Evolutionary conservation across 2,113 vertebrate species (phyloP), one percentile per base, ranked within the genome.

Genomic region (Dromas ardeola): DNA sequence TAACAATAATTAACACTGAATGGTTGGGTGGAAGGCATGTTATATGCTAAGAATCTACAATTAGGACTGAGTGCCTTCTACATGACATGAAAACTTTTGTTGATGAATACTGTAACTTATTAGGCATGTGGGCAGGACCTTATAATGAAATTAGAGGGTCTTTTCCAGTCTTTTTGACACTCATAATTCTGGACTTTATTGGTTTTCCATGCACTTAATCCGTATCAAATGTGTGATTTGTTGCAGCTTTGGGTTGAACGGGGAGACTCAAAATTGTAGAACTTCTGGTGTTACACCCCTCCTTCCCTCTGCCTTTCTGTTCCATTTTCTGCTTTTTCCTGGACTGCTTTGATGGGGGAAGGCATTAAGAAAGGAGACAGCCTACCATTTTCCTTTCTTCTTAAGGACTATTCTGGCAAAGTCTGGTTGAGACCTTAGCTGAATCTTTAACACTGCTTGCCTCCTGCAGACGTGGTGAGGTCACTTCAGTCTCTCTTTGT

Each of bases 1-100:
- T 72, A 95, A 82, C 82, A 96, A 83, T 97, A 89, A 97, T 96
- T 96, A 97, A 91, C 81, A 47, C 16, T 73, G 80, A 89, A 65
- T 86, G n/a, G n/a, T 76, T 95, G 72, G 52, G 9, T 74, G 30
- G 43, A 82, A 95, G 74, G 58, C 84, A 10, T 53, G 78, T 69
- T 73, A 59, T 70, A 86, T 45, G 34, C 90, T 88, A 55, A 89
- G 81, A 95, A 76, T 86, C 26, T 92, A 21, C 38, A 63, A 0
- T 78, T 50, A n/a, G 49, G 38, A 86, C 61, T 38, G 53, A 55
- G 52, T 88, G 81, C 42, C 47, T 94, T 32, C 45, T 88, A n/a
- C 22, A 30, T 66, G 83, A 79, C 26, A 70, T 88, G 38, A 90
- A 91, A 86, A 38, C 38, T 1, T 12, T 58, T 21, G 5, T 55